phyloP scores from a whole-genome alignment of 2,888 invertebrate genomes.

The Magallana nippona region DNA sequence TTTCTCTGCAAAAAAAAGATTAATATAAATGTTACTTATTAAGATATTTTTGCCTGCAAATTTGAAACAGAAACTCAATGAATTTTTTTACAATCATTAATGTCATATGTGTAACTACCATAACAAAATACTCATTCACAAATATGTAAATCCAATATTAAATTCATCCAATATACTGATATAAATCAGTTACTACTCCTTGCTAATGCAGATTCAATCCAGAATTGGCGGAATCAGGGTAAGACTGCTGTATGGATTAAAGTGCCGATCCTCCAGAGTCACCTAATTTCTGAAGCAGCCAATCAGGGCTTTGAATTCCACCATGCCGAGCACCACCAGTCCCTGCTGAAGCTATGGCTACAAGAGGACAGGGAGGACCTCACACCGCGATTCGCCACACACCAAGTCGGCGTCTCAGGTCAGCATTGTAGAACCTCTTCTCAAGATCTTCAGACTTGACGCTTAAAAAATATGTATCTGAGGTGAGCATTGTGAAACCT shows the following conservation, averaged over 20 bases:
- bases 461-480: neutral
- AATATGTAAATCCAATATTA: too few relatives aligned
- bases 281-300: constrained; percentile 68
- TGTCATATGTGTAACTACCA: too few relatives aligned
- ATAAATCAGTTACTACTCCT: neutral
- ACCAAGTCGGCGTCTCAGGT: constrained; percentile 78
- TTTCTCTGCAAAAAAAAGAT: too few relatives aligned
- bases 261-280: constrained; percentile 67
- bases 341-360: constrained; percentile 74
- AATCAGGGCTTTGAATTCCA: constrained; percentile 74
- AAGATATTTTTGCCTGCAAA: too few relatives aligned
- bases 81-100: too few relatives aligned
- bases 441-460: neutral
- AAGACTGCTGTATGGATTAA: constrained; percentile 71
- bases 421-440: neutral
- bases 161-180: neutral
- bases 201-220: neutral
- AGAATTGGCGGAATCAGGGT: constrained; percentile 63
- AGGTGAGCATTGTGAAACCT: too few relatives aligned
- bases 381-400: constrained; percentile 75
- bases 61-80: too few relatives aligned
- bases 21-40: too few relatives aligned
- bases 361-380: constrained; percentile 52
- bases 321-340: constrained; percentile 73
- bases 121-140: too few relatives aligned